A percentile compares a stretch with the other conserved stretches of the same genome.
phyloP scores from a whole-genome alignment of 2,113 vertebrate species.

The Cyprinodon brontotheroides region DNA sequence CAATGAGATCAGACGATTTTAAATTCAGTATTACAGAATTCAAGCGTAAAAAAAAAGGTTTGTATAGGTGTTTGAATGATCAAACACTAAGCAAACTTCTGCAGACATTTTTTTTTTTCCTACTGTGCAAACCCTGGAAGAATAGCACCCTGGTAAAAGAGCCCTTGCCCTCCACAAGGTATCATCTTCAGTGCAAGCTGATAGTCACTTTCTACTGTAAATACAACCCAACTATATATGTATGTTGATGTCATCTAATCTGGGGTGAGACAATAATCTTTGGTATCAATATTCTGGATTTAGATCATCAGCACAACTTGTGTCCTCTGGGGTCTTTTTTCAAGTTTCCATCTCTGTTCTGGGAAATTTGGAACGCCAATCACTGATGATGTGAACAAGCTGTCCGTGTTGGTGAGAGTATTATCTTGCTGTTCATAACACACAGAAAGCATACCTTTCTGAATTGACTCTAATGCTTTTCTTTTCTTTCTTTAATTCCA shows the following conservation, averaged over 20 bases:
- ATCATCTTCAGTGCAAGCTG: neutral
- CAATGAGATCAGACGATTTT: neutral
- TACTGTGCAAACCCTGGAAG: neutral
- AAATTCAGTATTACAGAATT: neutral
- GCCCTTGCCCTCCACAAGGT: neutral
- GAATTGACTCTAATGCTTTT: neutral
- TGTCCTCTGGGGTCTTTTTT: constrained; percentile 73
- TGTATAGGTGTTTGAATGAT: neutral
- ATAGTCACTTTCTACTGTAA: neutral
- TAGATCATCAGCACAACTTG: constrained; percentile 74
- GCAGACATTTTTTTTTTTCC: neutral
- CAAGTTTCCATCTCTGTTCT: constrained; percentile 66
- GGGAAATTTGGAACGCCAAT: constrained; percentile 71
- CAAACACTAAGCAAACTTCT: neutral
- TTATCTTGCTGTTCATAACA: neutral
- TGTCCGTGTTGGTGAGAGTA: constrained; percentile 68
- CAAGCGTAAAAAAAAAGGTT: neutral
- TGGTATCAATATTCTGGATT: neutral
- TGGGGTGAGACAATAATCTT: neutral
- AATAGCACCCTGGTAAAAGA: neutral
- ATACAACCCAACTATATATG: neutral
- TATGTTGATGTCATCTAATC: neutral
- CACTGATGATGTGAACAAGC: constrained; percentile 76
- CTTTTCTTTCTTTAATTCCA: neutral
- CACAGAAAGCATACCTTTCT: neutral